These are phyloP conservation scores for Carposina sasakii DNA, from an alignment of 1,140 invertebrate species.

Conservation along the genomic window DNA sequence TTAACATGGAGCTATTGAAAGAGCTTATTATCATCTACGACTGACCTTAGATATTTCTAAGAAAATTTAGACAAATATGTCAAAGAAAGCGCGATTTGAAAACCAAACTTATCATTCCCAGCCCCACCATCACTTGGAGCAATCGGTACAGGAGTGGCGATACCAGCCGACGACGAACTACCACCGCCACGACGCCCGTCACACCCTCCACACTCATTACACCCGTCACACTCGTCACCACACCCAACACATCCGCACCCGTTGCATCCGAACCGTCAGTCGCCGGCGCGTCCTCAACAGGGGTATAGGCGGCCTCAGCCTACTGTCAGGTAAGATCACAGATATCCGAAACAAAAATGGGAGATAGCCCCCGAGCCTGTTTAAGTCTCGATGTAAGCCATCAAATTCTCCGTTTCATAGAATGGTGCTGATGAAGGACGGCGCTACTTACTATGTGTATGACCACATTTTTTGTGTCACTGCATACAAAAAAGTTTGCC, in stretches of 20 bases:
- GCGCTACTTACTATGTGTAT: too few species aligned
- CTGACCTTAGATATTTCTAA: too few species aligned
- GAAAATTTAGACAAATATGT: too few species aligned
- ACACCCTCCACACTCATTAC: slow-evolving; percentile 13
- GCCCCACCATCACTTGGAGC: slow-evolving; percentile 15
- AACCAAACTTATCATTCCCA: slow-evolving; percentile 18
- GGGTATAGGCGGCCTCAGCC: slow-evolving; percentile 48
- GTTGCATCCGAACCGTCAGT: slow-evolving; percentile 7
- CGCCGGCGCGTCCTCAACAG: slow-evolving; percentile 3
- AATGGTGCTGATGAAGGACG: too few species aligned
- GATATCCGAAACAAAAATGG: not conserved
- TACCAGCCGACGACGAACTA: slow-evolving; percentile 62
- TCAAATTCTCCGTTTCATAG: too few species aligned
- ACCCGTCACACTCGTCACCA: not conserved
- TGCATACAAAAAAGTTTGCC: too few species aligned
- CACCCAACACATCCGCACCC: slow-evolving; percentile 10
- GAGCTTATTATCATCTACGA: too few species aligned
- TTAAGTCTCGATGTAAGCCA: too few species aligned
- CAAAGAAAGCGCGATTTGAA: too few species aligned
- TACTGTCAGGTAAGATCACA: slow-evolving; percentile 48
- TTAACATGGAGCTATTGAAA: too few species aligned
- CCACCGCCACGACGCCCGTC: slow-evolving; percentile 32
- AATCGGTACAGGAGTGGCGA: slow-evolving; percentile 69
- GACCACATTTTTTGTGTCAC: too few species aligned
- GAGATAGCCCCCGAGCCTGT: too few species aligned